Percentiles rank a stretch among this genome's conserved stretches.
Conservation (phyloP, 2,113 vertebrate species). For the Regulus satrapa region DNA sequence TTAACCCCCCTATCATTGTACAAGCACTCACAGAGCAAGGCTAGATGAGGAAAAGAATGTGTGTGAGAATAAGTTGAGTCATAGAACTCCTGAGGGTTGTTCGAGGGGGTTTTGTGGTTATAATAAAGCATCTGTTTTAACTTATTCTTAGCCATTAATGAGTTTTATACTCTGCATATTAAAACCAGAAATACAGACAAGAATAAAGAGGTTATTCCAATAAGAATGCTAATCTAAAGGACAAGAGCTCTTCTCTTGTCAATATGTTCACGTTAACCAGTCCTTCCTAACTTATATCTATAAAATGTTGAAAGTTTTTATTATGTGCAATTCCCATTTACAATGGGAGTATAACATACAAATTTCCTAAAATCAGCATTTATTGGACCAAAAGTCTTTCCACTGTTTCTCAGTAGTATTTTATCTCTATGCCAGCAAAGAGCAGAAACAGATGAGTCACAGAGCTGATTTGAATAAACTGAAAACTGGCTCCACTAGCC, state of each 20-base stretch:
- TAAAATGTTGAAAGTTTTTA: background rate
- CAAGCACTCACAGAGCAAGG: background rate
- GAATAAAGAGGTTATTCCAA: background rate
- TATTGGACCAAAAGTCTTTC: background rate
- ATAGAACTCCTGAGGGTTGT: background rate
- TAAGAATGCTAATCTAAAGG: background rate
- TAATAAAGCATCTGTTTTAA: background rate
- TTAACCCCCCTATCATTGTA: background rate
- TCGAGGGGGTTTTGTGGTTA: background rate
- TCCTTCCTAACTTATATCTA: background rate
- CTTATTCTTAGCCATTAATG: background rate
- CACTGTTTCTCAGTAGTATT: background rate
- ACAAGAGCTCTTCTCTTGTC: background rate
- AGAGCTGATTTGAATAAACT: slow-evolving; percentile 8
- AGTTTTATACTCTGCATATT: background rate
- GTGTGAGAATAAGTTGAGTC: background rate
- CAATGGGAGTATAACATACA: background rate
- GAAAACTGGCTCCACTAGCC: background rate
- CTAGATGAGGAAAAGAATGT: background rate
- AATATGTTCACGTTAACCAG: background rate
- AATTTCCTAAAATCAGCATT: background rate
- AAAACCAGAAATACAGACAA: background rate
- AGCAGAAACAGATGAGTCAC: slow-evolving; percentile 35
- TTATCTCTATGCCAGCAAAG: slow-evolving; percentile 10
- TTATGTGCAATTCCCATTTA: background rate